Evolutionary conservation across 2,113 vertebrate species (phyloP), one percentile per base, ranked within the genome.

Genomic region (Tapirus terrestris): DNA sequence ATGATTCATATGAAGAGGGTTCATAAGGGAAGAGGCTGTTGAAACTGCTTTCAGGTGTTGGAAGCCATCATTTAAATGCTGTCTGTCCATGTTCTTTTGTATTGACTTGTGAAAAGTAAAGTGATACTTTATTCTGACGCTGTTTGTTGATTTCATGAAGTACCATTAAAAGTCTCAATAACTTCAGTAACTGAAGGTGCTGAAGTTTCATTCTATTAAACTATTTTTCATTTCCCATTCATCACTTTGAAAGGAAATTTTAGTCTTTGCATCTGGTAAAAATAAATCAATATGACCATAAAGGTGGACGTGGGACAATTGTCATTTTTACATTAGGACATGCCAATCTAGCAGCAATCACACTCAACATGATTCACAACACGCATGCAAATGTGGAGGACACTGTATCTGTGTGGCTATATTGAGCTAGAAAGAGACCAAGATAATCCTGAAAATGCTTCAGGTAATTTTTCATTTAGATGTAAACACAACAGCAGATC

Each of bases 121-220:
- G 36, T 76, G 27, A 86, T 67, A 67, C 21, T 90, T 58, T 89
- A 82, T 84, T 80, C n/a, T 80, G n/a, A 29, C 92, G 53, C 31
- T 86, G 27, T 91, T 95, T 83, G 10, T 53, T 90, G 36, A 43
- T 89, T 60, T 76, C 20, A 51, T 89, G 36, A 96, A 82, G 43
- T 82, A 48, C 20, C 29, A 63, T 61, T 88, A 72, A 72, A 39
- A 51, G 43, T 33, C 33, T 72, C 51, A 82, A 36, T 48, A 82
- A 58, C 14, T 65, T 87, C 33, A 95, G 17, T 73, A 92, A 48
- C 8, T 72, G 25, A 79, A 79, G 73, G n/a, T 86, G 43, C 33
- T 88, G 23, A 56, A 36, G 10, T 56, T 61, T 88, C 12, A 31
- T 83, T 83, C 33, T 43, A 17, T 89, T 51, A 51, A 93, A 48